Percentiles rank a stretch among this genome's conserved stretches.
phyloP scores from a whole-genome alignment of 2,888 invertebrate species.

The Plagiodera versicolora region DNA sequence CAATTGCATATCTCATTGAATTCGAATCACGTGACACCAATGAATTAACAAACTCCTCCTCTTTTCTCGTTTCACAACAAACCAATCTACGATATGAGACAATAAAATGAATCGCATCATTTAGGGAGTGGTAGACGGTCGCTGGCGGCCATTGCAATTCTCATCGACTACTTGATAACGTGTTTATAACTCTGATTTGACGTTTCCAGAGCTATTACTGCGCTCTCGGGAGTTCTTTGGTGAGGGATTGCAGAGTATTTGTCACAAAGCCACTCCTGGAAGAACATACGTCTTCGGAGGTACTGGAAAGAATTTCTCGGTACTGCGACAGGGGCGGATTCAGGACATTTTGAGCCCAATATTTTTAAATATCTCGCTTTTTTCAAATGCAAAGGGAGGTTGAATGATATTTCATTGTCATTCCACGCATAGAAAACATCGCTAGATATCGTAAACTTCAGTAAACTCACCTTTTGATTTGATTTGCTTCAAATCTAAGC shows the following conservation, averaged over 20 bases:
- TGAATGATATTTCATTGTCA: too few relatives aligned
- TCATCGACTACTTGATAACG: conserved; percentile 29
- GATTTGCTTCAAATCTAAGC: conserved; percentile 24
- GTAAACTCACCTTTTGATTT: conserved; percentile 22
- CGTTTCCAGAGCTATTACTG: conserved; percentile 27
- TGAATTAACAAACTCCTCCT: conserved; percentile 42
- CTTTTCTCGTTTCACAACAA: conserved; percentile 39
- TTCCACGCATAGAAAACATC: too few relatives aligned
- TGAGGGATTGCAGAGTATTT: conserved; percentile 23
- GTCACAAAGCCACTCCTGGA: conserved; percentile 19
- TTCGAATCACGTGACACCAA: conserved; percentile 37
- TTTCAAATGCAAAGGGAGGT: too few relatives aligned
- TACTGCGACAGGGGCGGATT: neutral
- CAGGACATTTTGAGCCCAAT: too few relatives aligned
- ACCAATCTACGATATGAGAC: conserved; percentile 41
- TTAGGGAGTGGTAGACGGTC: conserved; percentile 32
- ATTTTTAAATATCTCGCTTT: too few relatives aligned
- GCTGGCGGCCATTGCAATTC: conserved; percentile 27
- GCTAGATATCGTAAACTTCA: neutral
- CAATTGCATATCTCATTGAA: conserved; percentile 22
- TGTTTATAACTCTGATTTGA: conserved; percentile 27
- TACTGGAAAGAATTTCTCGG: neutral
- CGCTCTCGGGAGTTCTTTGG: conserved; percentile 19
- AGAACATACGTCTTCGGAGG: neutral
- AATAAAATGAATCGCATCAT: conserved; percentile 35